phyloP scores from a whole-genome alignment of 2,113 vertebrate genomes.

The Cepphus grylle region DNA sequence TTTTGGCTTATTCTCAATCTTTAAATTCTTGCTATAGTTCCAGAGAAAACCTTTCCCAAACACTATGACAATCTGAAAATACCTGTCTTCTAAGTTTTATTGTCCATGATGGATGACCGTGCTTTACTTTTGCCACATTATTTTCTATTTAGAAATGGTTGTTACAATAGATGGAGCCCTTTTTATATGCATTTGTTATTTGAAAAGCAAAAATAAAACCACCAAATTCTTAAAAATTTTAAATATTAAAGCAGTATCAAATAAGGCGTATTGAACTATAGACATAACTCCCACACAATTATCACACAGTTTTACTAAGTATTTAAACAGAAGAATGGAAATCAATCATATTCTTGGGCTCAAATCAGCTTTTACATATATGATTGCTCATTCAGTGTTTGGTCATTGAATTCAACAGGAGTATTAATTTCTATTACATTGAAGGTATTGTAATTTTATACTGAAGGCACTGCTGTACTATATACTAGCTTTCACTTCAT shows the following conservation, averaged over 20 bases:
- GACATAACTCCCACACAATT: background rate
- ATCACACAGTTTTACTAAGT: background rate
- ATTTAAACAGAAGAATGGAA: background rate
- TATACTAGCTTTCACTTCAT: background rate
- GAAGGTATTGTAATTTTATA: background rate
- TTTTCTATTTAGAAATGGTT: background rate
- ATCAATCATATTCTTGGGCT: background rate
- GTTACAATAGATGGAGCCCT: background rate
- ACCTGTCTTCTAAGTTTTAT: background rate
- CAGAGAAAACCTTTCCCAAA: background rate
- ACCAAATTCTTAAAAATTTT: background rate
- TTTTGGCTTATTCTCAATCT: background rate
- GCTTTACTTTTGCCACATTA: background rate
- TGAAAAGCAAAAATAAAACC: background rate
- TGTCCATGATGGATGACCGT: background rate
- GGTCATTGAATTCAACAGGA: background rate
- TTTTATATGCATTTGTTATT: background rate
- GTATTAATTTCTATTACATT: background rate
- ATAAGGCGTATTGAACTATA: background rate
- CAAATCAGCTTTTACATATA: background rate
- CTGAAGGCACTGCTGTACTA: background rate
- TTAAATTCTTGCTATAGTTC: background rate
- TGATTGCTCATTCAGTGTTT: background rate
- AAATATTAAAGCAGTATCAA: background rate
- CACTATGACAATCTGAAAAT: background rate